Conservation (phyloP, 2,888 invertebrate species). For the Labia minor region DNA sequence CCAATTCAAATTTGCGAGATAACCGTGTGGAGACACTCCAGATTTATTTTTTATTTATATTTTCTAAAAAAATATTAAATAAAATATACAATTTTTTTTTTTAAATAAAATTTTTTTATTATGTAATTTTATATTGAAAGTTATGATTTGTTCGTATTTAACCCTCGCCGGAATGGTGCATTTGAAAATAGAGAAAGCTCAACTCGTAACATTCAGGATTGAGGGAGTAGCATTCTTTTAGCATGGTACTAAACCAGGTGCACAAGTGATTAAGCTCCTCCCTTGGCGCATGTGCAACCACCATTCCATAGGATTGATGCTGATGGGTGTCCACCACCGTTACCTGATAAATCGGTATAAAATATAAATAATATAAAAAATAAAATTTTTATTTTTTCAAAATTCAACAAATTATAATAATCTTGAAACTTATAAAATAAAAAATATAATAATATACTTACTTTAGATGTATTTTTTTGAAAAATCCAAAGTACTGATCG, state of each 20-base stretch:
- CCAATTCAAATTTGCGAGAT: too few species aligned
- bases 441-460: too few species aligned
- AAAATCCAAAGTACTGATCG: conserved; percentile 43
- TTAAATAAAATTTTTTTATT: too few species aligned
- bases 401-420: not conserved
- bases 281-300: conserved; percentile 37
- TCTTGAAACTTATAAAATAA: too few species aligned
- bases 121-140: too few species aligned
- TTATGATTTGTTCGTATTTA: too few species aligned
- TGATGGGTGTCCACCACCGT: conserved; percentile 43
- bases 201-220: conserved; percentile 24
- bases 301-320: conserved; percentile 39
- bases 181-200: conserved; percentile 25
- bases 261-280: conserved; percentile 22
- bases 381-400: not conserved
- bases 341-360: conserved; percentile 32
- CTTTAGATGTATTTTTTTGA: conserved; percentile 36
- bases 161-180: conserved; percentile 23
- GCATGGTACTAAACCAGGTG: conserved; percentile 22
- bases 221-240: conserved; percentile 22
- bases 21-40: too few species aligned
- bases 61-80: too few species aligned
- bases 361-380: not conserved
- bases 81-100: too few species aligned
- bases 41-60: too few species aligned